Percentiles rank a stretch among this genome's conserved stretches.
Evolutionary conservation across 2,113 vertebrate species (phyloP).

Genomic region (Herpailurus yagouaroundi): DNA sequence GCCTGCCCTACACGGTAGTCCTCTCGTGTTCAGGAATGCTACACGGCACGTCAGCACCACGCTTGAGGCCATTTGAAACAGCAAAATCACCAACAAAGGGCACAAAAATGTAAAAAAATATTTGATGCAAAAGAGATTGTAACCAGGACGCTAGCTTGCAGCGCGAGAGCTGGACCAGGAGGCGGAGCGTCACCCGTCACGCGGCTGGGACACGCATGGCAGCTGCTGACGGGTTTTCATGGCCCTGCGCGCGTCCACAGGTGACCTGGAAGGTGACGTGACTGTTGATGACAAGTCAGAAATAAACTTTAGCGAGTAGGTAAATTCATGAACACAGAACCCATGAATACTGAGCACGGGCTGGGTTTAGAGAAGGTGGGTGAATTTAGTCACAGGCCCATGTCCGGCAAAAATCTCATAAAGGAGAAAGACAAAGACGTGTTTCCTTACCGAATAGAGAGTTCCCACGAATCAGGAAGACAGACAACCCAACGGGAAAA

Average conservation of each 20-base stretch:
- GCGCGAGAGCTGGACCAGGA: background rate
- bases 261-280: background rate
- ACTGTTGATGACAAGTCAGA: background rate
- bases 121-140: background rate
- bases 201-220: background rate
- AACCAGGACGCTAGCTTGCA: background rate
- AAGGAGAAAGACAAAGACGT: background rate
- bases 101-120: background rate
- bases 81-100: background rate
- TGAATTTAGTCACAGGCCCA: background rate
- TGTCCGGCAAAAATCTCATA: background rate
- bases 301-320: background rate
- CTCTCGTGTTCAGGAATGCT: background rate
- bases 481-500: background rate
- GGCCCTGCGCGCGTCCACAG: background rate
- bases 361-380: too few relatives aligned
- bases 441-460: background rate
- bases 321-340: background rate
- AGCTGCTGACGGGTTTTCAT: background rate
- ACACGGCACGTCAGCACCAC: too few relatives aligned
- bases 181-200: rapidly evolving
- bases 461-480: background rate
- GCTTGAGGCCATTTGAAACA: background rate
- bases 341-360: background rate
- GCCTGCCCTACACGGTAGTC: background rate